Percentiles rank a stretch among this genome's conserved stretches.
Evolutionary conservation across 2,113 vertebrate species (phyloP).

Genomic region (Gallinago media): DNA sequence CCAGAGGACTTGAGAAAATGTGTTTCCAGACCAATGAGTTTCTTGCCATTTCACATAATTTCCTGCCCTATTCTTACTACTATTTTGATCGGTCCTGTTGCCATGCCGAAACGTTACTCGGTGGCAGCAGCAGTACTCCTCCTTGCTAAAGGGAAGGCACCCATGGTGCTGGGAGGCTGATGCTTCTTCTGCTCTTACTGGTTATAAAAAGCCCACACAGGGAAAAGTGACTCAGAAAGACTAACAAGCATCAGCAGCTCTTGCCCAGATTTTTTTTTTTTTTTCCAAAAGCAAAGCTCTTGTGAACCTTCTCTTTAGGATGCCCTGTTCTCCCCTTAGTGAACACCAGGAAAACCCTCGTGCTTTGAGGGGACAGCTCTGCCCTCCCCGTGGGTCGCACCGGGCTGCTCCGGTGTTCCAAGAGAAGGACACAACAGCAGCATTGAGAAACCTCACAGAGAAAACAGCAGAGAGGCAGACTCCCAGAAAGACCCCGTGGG

Average conservation of each 20-base stretch:
- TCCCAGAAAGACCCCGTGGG: not conserved
- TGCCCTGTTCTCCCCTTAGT: accelerated
- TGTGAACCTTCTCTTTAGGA: not conserved
- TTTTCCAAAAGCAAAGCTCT: not conserved
- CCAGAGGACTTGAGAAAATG: not conserved
- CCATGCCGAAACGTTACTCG: not conserved
- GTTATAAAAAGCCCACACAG: not conserved
- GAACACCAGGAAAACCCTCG: accelerated
- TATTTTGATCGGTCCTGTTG: not conserved
- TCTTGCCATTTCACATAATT: not conserved
- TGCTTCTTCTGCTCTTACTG: not conserved
- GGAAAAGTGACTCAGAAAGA: not conserved
- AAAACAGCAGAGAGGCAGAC: not conserved
- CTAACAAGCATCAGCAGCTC: not conserved
- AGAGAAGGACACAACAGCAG: not conserved
- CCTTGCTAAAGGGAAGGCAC: not conserved
- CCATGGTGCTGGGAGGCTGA: not conserved
- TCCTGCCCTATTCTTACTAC: not conserved
- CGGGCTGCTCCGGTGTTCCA: not conserved
- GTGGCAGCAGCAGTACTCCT: not conserved
- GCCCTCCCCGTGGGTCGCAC: accelerated
- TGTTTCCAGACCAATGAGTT: not conserved
- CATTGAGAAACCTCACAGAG: not conserved
- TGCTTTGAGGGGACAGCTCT: not conserved
- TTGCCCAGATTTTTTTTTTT: not conserved